phyloP scores from a whole-genome alignment of 2,797 vertebrate species.

The Oreochromis mossambicus region DNA sequence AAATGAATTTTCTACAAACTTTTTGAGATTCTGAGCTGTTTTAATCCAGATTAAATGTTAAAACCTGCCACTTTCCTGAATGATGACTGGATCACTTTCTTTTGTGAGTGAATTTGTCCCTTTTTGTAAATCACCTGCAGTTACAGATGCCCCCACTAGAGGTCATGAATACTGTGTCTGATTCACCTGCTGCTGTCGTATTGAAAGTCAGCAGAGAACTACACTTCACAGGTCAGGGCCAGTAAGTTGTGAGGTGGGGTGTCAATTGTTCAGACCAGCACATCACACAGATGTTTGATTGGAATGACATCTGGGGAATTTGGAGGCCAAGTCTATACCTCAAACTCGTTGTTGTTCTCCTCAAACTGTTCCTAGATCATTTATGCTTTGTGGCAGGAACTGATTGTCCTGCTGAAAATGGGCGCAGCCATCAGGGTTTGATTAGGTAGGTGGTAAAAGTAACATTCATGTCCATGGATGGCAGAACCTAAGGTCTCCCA shows the following conservation, averaged over 20 bases:
- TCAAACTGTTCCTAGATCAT: accelerated
- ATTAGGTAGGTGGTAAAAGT: not conserved
- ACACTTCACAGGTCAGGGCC: not conserved
- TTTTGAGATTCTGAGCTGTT: not conserved
- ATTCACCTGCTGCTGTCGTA: not conserved
- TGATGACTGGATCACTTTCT: accelerated
- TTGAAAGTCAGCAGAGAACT: not conserved
- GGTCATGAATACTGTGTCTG: not conserved
- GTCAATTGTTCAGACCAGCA: not conserved
- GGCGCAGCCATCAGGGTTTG: not conserved
- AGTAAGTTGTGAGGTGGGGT: no score
- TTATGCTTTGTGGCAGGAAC: accelerated
- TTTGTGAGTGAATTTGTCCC: accelerated
- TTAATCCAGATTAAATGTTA: not conserved
- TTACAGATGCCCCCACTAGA: accelerated
- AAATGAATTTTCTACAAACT: not conserved
- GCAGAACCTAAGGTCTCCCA: not conserved
- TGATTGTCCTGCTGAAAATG: not conserved
- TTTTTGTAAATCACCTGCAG: accelerated
- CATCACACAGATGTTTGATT: accelerated
- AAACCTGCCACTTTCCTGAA: accelerated
- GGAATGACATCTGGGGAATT: accelerated
- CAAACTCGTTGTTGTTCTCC: not conserved
- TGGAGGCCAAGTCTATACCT: not conserved
- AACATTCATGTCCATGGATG: accelerated